Evolutionary conservation across 2,113 vertebrate species (phyloP).

Genomic region (Hipposideros armiger): DNA sequence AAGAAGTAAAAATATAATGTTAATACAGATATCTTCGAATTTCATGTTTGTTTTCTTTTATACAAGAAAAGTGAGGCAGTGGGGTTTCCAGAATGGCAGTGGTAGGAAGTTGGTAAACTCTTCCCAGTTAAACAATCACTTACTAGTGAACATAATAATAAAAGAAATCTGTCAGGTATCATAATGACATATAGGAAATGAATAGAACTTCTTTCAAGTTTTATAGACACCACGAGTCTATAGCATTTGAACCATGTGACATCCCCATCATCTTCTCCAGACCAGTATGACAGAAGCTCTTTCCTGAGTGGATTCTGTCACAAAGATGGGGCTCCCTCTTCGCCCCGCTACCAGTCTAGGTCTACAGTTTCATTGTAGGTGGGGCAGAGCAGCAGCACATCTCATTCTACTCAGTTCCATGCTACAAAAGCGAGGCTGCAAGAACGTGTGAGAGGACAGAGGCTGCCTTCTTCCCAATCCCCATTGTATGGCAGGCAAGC

Average conservation of each 20-base stretch:
- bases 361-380: background rate
- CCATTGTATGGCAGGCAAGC: background rate
- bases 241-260: background rate
- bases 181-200: background rate
- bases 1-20: background rate
- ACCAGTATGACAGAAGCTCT: background rate
- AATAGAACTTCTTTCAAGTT: background rate
- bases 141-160: background rate
- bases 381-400: background rate
- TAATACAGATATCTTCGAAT: background rate
- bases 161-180: background rate
- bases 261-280: background rate
- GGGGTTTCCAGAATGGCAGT: background rate
- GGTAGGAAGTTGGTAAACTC: background rate
- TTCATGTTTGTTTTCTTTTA: slow-evolving; percentile 10
- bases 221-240: background rate
- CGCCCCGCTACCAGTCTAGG: background rate
- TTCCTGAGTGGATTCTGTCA: background rate
- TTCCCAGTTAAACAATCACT: background rate
- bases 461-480: accelerated
- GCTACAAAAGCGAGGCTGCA: background rate
- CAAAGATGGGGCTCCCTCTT: background rate
- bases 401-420: background rate
- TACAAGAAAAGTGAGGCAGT: background rate
- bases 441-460: background rate